A percentile compares a stretch with the other conserved stretches of the same genome.
These are phyloP conservation scores for Clostera curtula DNA, from an alignment of 2,888 invertebrate species.

Conservation along the genomic window DNA sequence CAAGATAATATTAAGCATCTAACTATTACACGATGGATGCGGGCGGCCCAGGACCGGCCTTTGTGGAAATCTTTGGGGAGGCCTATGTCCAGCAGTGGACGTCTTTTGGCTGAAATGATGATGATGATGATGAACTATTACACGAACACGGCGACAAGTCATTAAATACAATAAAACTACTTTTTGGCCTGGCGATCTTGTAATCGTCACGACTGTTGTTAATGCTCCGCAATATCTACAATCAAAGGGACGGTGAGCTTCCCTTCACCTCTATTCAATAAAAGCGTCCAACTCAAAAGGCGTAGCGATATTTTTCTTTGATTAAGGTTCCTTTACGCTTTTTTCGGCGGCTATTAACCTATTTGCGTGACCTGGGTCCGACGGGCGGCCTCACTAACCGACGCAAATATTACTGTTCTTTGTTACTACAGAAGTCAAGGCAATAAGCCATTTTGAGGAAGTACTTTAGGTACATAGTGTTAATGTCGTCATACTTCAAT, in stretches of 20 bases:
- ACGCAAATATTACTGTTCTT: no score
- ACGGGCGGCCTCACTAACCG: conserved; percentile 14
- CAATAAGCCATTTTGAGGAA: not conserved
- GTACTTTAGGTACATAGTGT: no score
- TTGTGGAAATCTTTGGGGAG: no score
- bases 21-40: no score
- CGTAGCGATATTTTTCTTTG: conserved; percentile 46
- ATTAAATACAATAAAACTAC: no score
- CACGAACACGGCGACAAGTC: no score
- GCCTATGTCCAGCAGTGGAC: no score
- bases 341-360: conserved; percentile 53
- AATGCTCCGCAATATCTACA: conserved; percentile 1
- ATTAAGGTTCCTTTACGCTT: conserved; percentile 44
- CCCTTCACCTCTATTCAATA: conserved; percentile 25
- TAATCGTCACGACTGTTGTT: conserved; percentile 1
- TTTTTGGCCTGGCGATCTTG: not conserved
- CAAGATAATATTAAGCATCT: no score
- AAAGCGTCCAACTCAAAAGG: conserved; percentile 32
- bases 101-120: no score
- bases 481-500: no score
- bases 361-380: conserved; percentile 51
- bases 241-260: conserved; percentile 12
- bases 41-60: no score
- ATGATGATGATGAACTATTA: no score
- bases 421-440: not conserved